Base-by-base conservation (phyloP, 2,797 vertebrate species). In the Paedocypris micromegethes region DNA sequence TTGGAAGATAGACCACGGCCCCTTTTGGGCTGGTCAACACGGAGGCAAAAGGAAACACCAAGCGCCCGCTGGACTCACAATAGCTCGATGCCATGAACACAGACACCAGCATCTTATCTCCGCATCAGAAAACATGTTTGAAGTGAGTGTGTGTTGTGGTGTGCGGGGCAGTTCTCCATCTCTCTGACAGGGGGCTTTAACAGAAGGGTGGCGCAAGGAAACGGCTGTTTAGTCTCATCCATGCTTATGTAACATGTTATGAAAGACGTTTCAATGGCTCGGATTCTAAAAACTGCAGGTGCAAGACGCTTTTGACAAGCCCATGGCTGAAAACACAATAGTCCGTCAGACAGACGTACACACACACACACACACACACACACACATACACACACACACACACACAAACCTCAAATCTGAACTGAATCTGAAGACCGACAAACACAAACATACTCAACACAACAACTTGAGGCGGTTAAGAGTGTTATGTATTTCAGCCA, bases 221-320 rank as follows among this genome's bases (percentile, higher is more conserved):
- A 71, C 42, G 68, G 66, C 72, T 77, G 72, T 77, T 77, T 77
- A 72, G 72, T 77, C 75, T 74, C 68, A 58, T 44, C 56, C 54
- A 23, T 49, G 53, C 64, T 77, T 74, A 68, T 71, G 49, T 60
- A 74, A 77, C 50, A 51, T 67, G 64, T 74, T 77, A 59, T 71
- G 64, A 66, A 67, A 74, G 47, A 45, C 55, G 56, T 67, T 58
- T 68, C 64, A 74, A 60, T 66, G 64, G 66, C 62, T 69, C 53
- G 48, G 69, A 48, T 72, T 75, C 50, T 62, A 62, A 39, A 62
- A 37, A 61, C 70, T 64, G 66, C 74, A 76, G 70, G 61, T 76
- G 74, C 9, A 40, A 55, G 51, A 61, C 6, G 37, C 56, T 67
- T 71, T 46, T 72, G 51, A 69, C 72, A 56, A 59, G 45, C 54